Percentiles rank a stretch among this genome's conserved stretches.
phyloP scores from a whole-genome alignment of 2,888 invertebrate genomes.

The Tachina fera region DNA sequence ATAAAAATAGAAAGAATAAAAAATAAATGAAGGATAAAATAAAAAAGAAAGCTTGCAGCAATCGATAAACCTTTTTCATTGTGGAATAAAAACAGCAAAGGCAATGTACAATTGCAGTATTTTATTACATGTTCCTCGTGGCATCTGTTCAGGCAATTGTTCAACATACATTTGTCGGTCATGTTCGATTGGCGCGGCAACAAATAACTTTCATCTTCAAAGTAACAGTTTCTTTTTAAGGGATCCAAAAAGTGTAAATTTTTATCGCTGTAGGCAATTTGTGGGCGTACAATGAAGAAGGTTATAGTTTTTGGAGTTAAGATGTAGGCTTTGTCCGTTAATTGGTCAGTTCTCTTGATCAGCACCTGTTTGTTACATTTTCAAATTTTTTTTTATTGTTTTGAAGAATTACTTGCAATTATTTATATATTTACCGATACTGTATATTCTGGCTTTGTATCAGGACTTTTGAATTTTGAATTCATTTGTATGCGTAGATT shows the following conservation, averaged over 20 bases:
- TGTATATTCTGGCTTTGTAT: conserved; percentile 71
- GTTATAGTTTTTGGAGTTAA: conserved; percentile 78
- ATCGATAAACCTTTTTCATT: conserved; percentile 67
- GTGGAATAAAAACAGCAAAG: conserved; percentile 77
- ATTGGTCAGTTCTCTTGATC: conserved; percentile 77
- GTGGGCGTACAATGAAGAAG: conserved; percentile 78
- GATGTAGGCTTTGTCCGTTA: conserved; percentile 75
- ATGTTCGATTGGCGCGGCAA: not conserved
- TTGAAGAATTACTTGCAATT: not conserved
- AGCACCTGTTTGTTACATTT: conserved; percentile 73
- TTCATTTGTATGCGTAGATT: conserved; percentile 74
- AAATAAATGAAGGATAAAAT: not conserved
- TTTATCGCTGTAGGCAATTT: conserved; percentile 77
- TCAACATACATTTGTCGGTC: conserved; percentile 67
- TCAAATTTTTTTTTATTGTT: not conserved
- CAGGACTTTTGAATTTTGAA: conserved; percentile 71
- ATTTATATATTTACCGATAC: conserved; percentile 75
- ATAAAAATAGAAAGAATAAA: not conserved
- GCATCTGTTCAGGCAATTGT: conserved; percentile 79
- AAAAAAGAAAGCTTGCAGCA: no score
- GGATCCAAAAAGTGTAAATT: conserved; percentile 75
- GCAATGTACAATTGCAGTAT: conserved; percentile 80
- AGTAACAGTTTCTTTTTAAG: conserved; percentile 78
- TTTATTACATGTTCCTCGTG: conserved; percentile 78
- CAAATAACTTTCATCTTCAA: conserved; percentile 71